A percentile compares a stretch with the other conserved stretches of the same genome.
Conservation (phyloP, 1,140 invertebrate species). For the Sinonovacula constricta region DNA sequence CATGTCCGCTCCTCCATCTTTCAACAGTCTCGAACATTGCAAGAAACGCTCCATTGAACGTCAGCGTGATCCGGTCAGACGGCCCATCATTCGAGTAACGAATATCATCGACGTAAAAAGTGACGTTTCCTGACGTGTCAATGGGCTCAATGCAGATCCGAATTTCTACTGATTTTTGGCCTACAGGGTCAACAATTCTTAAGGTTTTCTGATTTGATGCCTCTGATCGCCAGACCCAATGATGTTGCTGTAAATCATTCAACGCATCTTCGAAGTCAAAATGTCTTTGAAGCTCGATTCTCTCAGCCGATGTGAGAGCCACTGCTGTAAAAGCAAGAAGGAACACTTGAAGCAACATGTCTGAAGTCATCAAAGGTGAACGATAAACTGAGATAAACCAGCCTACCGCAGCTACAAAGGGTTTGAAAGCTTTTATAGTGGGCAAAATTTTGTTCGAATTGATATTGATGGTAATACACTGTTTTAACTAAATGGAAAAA, state of each 20-base stretch:
- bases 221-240: slow-evolving; percentile 39
- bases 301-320: no score
- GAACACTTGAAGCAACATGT: no score
- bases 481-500: no score
- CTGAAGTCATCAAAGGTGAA: no score
- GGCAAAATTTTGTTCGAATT: no score
- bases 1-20: slow-evolving; percentile 39
- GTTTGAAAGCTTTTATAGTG: no score
- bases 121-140: slow-evolving; percentile 12
- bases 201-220: slow-evolving; percentile 25
- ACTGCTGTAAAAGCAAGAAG: no score
- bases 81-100: slow-evolving; percentile 43
- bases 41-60: slow-evolving; percentile 8
- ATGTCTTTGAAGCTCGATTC: slow-evolving; percentile 38
- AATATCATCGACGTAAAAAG: slow-evolving; percentile 20
- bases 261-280: slow-evolving; percentile 42
- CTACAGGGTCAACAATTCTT: slow-evolving; percentile 2
- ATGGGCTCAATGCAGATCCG: slow-evolving; percentile 3
- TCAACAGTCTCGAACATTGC: slow-evolving; percentile 31
- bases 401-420: no score
- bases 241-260: not conserved
- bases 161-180: not conserved
- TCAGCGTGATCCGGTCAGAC: not conserved
- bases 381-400: no score
- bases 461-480: no score